Conservation (phyloP, 2,797 vertebrate genomes). For the Etheostoma perlongum region DNA sequence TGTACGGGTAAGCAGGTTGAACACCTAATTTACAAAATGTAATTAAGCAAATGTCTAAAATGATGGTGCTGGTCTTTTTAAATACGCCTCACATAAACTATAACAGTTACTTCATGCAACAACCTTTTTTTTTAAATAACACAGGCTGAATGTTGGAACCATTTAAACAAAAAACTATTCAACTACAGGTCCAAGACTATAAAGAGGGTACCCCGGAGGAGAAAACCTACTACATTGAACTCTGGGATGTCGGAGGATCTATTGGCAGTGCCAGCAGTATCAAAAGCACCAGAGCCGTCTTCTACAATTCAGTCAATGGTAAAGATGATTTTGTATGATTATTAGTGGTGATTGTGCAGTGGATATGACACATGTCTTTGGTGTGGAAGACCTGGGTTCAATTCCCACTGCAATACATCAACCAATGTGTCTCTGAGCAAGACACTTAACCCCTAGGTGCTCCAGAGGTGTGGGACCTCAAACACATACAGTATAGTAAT, state of each 20-base stretch:
- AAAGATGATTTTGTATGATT: constrained; percentile 39
- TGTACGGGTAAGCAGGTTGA: constrained; percentile 89
- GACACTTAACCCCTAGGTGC: no score
- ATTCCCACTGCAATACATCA: no score
- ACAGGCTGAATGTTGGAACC: not conserved
- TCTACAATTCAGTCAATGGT: constrained; percentile 98
- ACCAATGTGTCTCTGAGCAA: no score
- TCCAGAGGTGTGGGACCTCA: no score
- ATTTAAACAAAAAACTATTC: not conserved
- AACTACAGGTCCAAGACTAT: constrained; percentile 94
- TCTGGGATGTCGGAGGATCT: constrained; percentile 98
- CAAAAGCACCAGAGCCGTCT: constrained; percentile 96
- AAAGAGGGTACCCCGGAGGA: constrained; percentile 98
- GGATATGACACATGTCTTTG: no score
- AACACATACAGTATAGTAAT: no score
- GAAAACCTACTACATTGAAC: constrained; percentile 96
- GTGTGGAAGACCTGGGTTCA: no score
- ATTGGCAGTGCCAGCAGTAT: constrained; percentile 94
- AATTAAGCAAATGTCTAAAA: not conserved
- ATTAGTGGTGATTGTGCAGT: no score
- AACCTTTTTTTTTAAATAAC: not conserved
- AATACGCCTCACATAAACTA: not conserved
- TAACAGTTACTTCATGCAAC: not conserved
- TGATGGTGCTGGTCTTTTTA: not conserved
- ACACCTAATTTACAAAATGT: not conserved